Evolutionary conservation across 92 coral and sea anemone genomes (phyloP), one percentile per base, ranked within the genome.

Genomic region (Chrysogorgia sp.): DNA sequence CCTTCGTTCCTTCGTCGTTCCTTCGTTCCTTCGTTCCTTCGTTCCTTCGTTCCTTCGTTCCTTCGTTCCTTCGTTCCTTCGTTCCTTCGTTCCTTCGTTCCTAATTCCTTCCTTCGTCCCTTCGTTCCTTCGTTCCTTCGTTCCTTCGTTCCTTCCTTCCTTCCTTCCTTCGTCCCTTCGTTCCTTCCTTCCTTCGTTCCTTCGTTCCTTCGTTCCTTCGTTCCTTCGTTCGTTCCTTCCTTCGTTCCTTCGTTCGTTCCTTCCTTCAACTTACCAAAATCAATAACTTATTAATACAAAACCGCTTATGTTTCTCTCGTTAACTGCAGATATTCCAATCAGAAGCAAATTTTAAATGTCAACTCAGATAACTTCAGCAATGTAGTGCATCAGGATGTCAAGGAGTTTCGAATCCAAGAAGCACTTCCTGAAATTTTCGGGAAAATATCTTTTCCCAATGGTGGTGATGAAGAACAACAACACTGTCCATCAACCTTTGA

Each of bases 401-500:
- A 56, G 29, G 53, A 72, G 34, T 48, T 72, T 37, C 48, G 65
- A 53, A 72, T 72, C 79, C 79, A 72, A 43, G 79, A 72, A 72
- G 32, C 65, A 72, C 6, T 49, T 53, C 55, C 58, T 35, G 50
- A 72, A 72, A 72, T 7, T 56, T 52, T 12, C 4, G n/a, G 33
- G 10, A 32, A 43, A 34, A 58, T 25, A 28, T 8, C 21, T 0
- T 34, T 21, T 2, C 63, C 63, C 1, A 48, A 22, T 10, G 10
- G 34, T 22, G 7, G 15, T 5, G 33, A 71, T 24, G 30, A 71
- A 28, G 64, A 72, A 20, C 10, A 28, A 8, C 23, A 34, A 0
- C 12, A 32, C 15, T 20, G 32, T 19, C 19, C 65, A 56, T 21
- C 84, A 23, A 79, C 84, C 82, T 94, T 94, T 62, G 87, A 94